phyloP scores from a whole-genome alignment of 2,797 vertebrate genomes.

The Anas capensis region DNA sequence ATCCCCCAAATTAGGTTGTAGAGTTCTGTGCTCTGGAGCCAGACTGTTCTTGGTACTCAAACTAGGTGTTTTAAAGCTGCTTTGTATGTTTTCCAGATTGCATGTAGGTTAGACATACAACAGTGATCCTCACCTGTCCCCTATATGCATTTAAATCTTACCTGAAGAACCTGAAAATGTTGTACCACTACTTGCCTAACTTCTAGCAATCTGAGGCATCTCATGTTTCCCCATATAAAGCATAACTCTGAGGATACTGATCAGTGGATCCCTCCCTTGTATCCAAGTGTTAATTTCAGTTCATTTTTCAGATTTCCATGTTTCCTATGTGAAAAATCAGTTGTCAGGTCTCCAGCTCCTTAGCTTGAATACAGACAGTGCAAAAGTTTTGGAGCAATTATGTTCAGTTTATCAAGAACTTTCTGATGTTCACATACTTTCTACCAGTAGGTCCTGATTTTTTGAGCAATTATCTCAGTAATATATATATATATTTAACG shows the following conservation, averaged over 20 bases:
- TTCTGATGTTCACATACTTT: background rate
- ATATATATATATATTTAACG: too few species aligned
- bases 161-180: background rate
- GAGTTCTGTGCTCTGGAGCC: background rate
- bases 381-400: background rate
- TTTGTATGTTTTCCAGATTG: background rate
- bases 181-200: background rate
- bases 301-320: background rate
- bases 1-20: background rate
- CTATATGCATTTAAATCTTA: background rate
- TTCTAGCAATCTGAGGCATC: background rate
- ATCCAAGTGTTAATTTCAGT: background rate
- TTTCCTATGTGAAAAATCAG: background rate
- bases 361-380: background rate
- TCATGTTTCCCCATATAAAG: background rate
- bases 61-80: background rate
- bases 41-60: background rate
- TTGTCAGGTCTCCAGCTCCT: background rate
- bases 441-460: background rate
- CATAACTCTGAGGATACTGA: background rate
- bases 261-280: background rate
- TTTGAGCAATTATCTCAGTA: background rate
- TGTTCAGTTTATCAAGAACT: background rate
- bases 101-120: accelerated
- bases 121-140: background rate